phyloP scores from a whole-genome alignment of 2,888 invertebrate species.

The Tridacna crocea region DNA sequence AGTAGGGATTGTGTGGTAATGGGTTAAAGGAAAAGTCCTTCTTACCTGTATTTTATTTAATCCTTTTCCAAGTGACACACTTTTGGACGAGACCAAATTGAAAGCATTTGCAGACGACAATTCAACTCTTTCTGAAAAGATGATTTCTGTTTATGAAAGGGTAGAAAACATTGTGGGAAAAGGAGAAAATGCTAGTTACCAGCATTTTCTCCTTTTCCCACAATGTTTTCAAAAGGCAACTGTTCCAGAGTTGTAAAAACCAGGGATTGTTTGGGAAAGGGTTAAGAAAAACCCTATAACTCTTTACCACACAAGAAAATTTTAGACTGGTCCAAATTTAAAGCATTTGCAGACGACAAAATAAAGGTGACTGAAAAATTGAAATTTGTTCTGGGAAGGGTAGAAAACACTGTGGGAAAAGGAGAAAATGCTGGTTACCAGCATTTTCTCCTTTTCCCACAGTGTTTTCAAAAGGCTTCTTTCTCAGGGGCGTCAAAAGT shows the following conservation, averaged over 20 bases:
- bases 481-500: too few species aligned
- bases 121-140: too few species aligned
- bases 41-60: too few species aligned
- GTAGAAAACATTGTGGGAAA: background rate
- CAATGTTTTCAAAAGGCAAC: background rate
- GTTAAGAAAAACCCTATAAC: too few species aligned
- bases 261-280: background rate
- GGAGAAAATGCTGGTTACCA: background rate
- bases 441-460: background rate
- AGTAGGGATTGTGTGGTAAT: too few species aligned
- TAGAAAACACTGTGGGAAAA: background rate
- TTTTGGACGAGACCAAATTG: too few species aligned
- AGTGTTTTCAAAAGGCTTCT: background rate
- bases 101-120: too few species aligned
- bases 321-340: too few species aligned
- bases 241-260: background rate
- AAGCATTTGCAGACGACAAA: too few species aligned
- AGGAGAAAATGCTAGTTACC: background rate
- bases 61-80: too few species aligned
- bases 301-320: too few species aligned
- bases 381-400: background rate
- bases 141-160: too few species aligned
- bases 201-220: background rate
- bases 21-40: background rate
- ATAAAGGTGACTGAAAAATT: background rate